Percentiles rank a stretch among this genome's conserved stretches.
phyloP scores from a whole-genome alignment of 1,140 invertebrate species.

The Drosophila albomicans region DNA sequence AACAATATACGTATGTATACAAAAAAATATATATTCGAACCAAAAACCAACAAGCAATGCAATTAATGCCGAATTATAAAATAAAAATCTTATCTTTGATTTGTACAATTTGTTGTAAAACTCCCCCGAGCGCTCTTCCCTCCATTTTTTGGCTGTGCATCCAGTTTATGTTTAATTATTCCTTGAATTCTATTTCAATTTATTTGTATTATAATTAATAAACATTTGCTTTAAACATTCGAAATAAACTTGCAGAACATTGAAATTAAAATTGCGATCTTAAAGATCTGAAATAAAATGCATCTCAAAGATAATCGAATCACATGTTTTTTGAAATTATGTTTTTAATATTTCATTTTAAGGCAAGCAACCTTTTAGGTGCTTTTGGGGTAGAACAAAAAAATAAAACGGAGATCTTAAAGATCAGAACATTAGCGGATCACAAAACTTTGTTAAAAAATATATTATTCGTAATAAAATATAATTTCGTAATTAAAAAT shows the following conservation, averaged over 20 bases:
- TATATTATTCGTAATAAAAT: not conserved
- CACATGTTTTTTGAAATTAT: not conserved
- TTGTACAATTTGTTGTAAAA: slow-evolving; percentile 22
- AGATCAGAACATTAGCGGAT: not conserved
- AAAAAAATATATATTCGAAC: slow-evolving; percentile 20
- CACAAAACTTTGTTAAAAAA: not conserved
- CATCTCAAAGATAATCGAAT: slow-evolving; percentile 2
- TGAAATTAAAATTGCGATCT: not conserved
- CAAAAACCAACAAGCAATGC: slow-evolving; percentile 24
- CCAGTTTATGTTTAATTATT: slow-evolving; percentile 24
- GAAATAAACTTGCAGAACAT: slow-evolving; percentile 12
- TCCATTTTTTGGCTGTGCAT: slow-evolving; percentile 60
- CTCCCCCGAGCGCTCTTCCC: slow-evolving; percentile 22
- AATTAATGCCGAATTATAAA: slow-evolving; percentile 5
- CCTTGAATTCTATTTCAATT: slow-evolving; percentile 13
- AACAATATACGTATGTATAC: not conserved
- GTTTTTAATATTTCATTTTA: not conserved
- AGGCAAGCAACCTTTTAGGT: not conserved
- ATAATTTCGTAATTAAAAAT: not conserved
- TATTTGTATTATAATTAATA: slow-evolving; percentile 14
- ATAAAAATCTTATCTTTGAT: slow-evolving; percentile 23
- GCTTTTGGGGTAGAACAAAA: not conserved
- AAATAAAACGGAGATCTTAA: not conserved
- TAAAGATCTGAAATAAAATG: not conserved
- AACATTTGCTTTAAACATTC: slow-evolving; percentile 19